Conservation (phyloP, 2,113 vertebrate species). For the Pluvianellus socialis region DNA sequence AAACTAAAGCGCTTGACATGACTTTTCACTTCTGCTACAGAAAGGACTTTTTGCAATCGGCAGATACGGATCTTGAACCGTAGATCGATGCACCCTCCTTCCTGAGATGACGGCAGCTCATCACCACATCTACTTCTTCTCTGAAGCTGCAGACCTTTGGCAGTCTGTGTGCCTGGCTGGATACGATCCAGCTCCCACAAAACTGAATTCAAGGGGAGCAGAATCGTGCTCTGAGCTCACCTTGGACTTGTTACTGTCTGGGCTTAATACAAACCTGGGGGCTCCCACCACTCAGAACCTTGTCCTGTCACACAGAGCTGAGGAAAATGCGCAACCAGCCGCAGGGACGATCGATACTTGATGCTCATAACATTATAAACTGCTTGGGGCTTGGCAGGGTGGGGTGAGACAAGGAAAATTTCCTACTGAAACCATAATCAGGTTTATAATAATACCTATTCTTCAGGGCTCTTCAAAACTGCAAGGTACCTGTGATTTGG, state of each 20-base stretch:
- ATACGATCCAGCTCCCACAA: neutral
- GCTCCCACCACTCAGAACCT: neutral
- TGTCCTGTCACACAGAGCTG: neutral
- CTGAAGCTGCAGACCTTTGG: neutral
- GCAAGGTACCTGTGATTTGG: neutral
- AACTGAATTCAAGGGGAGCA: neutral
- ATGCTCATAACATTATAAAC: neutral
- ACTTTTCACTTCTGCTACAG: neutral
- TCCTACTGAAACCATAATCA: neutral
- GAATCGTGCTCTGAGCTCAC: neutral
- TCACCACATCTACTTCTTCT: neutral
- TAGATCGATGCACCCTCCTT: neutral
- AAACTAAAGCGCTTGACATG: neutral
- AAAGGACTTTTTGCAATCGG: neutral
- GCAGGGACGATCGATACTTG: neutral
- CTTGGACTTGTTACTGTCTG: accelerated
- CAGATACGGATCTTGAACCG: neutral
- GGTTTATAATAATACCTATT: neutral
- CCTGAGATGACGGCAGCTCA: neutral
- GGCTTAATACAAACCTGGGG: neutral
- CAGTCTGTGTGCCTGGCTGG: neutral
- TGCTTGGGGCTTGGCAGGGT: neutral
- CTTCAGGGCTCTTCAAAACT: neutral
- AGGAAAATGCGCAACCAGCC: neutral
- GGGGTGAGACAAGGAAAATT: neutral